phyloP scores from a whole-genome alignment of 2,113 vertebrate genomes.

The Leptobrachium leishanense region DNA sequence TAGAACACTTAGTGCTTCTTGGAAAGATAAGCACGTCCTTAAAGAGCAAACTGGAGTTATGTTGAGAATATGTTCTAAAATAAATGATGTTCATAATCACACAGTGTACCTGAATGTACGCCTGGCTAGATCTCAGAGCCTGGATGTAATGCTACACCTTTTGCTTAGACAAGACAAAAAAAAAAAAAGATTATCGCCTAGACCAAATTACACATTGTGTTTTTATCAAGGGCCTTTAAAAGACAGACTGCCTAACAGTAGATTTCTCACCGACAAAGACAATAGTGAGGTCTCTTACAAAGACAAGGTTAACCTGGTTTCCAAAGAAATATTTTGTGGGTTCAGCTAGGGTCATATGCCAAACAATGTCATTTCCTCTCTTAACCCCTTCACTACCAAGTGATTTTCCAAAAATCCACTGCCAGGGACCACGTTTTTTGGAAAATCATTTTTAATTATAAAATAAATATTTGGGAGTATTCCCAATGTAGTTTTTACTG shows the following conservation, averaged over 20 bases:
- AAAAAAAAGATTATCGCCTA: neutral
- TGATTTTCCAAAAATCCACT: too few relatives aligned
- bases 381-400: too few relatives aligned
- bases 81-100: neutral
- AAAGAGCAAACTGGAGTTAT: neutral
- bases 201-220: constrained; percentile 16
- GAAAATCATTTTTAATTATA: too few relatives aligned
- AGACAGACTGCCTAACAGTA: neutral
- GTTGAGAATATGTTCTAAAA: neutral
- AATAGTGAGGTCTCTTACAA: too few relatives aligned
- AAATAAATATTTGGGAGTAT: too few relatives aligned
- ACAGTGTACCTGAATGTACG: neutral
- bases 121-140: constrained; percentile 4
- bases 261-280: too few relatives aligned
- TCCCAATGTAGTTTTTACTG: too few relatives aligned
- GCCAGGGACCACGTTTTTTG: too few relatives aligned
- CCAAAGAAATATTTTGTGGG: too few relatives aligned
- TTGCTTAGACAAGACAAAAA: neutral
- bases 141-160: neutral
- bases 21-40: neutral
- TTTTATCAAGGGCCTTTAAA: neutral
- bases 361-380: too few relatives aligned
- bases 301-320: too few relatives aligned
- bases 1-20: neutral
- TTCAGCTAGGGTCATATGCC: too few relatives aligned